Evolutionary conservation across 2,797 vertebrate genomes (phyloP), one percentile per base, ranked within the genome.

Genomic region (Novumbra hubbsi): DNA sequence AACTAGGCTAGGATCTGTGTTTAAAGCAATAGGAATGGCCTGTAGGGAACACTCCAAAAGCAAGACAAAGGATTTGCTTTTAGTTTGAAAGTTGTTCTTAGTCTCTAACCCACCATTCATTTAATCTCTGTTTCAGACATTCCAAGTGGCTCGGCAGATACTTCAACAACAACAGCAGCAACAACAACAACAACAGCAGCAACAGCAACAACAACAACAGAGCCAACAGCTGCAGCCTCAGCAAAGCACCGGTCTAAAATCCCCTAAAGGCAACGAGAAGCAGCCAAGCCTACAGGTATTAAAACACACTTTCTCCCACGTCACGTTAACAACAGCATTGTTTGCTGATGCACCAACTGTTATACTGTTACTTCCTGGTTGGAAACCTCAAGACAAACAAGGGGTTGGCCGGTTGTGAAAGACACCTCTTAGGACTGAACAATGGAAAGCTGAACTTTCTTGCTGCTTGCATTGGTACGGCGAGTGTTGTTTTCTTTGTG

Each of bases 71-170:
- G 84, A 77, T 85, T 85, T 83, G 73, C 67, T 16, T 82, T 72
- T 91, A 78, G 34, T 45, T 32, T 74, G 67, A 81, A 49, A 68
- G 69, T 74, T 32, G 11, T 79, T 82, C 72, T 72, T 81, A 17
- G 70, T 81, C 1, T 45, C 80, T 30, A 55, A 0, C 81, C 12
- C 21, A 60, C 85, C 80, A 78, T 79, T 80, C 78, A 80, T 74
- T 12, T 78, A 82, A 80, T 80, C 41, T 89, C 17, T 88, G 74
- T 81, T 41, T 3, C 86, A 99, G 98, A 96, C 96, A 78, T 94
- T 99, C 84, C 97, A 98, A 89, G 95, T 97, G 91, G 97, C 97
- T 81, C 93, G 96, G 64, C 98, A 99, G 85, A 95, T 99, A 76
- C 94, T 99, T 57, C 94, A 95, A 0, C 95, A 95, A 7, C 95